phyloP scores from a whole-genome alignment of 2,888 invertebrate species.

The Caradrina kadenii region DNA sequence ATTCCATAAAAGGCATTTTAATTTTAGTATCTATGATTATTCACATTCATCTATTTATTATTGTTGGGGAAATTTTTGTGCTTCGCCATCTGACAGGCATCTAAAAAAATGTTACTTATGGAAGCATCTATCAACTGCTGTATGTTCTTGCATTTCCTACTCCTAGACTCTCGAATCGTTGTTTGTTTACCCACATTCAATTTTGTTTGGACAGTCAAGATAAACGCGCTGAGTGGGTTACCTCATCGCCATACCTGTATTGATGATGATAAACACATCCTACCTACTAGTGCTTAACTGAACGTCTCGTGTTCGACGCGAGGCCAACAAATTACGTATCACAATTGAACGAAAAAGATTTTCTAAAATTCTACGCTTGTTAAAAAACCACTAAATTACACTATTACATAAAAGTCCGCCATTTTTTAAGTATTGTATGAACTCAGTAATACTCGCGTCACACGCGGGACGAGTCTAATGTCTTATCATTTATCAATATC shows the following conservation, averaged over 20 bases:
- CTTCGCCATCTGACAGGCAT: too few relatives aligned
- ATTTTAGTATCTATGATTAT: too few relatives aligned
- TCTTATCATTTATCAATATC: too few relatives aligned
- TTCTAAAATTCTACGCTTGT: not conserved
- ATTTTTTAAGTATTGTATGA: too few relatives aligned
- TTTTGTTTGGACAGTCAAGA: conserved; percentile 13
- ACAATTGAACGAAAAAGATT: conserved; percentile 1
- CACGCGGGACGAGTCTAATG: too few relatives aligned
- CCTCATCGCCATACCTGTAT: conserved; percentile 8
- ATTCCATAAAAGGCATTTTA: too few relatives aligned
- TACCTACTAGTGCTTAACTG: conserved; percentile 2
- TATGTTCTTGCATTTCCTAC: not conserved
- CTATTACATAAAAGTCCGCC: too few relatives aligned
- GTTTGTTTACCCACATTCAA: conserved; percentile 2
- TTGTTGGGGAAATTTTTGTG: too few relatives aligned
- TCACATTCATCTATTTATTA: too few relatives aligned
- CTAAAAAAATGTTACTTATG: not conserved
- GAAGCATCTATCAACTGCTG: not conserved
- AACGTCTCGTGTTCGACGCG: not conserved
- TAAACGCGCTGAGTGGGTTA: not conserved
- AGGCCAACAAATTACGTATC: conserved; percentile 17
- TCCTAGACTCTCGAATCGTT: not conserved
- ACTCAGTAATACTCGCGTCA: too few relatives aligned
- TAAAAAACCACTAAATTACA: not conserved
- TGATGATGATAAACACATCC: conserved; percentile 1